These are phyloP conservation scores for Wasmannia auropunctata DNA, from an alignment of 1,140 invertebrate genomes.

Conservation along the genomic window DNA sequence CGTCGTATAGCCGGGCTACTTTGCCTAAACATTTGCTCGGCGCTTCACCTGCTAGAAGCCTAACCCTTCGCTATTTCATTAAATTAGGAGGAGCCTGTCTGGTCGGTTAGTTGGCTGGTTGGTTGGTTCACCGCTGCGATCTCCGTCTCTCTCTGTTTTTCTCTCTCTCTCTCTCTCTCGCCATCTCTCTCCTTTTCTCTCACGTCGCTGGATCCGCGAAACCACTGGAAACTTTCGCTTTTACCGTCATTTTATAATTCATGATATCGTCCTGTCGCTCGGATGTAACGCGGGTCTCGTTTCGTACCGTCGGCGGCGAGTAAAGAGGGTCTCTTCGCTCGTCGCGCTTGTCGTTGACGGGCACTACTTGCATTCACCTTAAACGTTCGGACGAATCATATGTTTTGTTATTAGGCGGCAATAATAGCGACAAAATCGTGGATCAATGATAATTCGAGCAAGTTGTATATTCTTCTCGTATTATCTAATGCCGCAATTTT, in stretches of 20 bases:
- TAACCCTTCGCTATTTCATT: constrained; percentile 83
- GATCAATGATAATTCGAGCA: background rate
- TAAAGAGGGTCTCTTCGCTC: constrained; percentile 67
- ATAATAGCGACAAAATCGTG: constrained; percentile 26
- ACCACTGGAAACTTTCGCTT: constrained; percentile 83
- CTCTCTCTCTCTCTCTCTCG: constrained; percentile 10
- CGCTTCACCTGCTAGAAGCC: constrained; percentile 74
- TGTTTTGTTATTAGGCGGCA: constrained; percentile 79
- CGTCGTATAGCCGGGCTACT: constrained; percentile 71
- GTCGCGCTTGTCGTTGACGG: constrained; percentile 47
- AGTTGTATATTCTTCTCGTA: background rate
- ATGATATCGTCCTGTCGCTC: constrained; percentile 81
- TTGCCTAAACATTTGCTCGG: constrained; percentile 80
- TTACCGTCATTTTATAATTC: constrained; percentile 84
- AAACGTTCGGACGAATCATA: constrained; percentile 75
- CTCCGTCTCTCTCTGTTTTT: constrained; percentile 23
- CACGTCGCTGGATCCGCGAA: constrained; percentile 63
- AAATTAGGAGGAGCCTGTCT: constrained; percentile 78
- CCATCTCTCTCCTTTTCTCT: constrained; percentile 8
- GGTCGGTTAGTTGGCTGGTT: constrained; percentile 65
- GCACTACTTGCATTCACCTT: constrained; percentile 47
- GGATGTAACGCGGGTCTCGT: constrained; percentile 77
- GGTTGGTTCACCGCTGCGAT: constrained; percentile 38
- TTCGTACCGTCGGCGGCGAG: constrained; percentile 68
- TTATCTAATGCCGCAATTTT: background rate